Percentiles rank a stretch among this genome's conserved stretches.
These are phyloP conservation scores for Trichonephila clavipes DNA, from an alignment of 1,140 invertebrate genomes.

Conservation along the genomic window DNA sequence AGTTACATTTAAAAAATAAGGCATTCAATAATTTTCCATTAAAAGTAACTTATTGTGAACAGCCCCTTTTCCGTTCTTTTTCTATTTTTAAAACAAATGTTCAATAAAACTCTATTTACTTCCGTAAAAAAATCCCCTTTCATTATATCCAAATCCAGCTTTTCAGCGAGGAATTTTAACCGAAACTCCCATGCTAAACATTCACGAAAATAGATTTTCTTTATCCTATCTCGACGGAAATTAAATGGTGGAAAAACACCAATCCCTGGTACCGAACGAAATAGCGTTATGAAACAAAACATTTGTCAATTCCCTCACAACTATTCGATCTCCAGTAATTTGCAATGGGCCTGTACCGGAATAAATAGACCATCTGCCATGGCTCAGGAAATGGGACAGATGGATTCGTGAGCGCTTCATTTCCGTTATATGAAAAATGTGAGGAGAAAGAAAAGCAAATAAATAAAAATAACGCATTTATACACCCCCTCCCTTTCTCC, in stretches of 20 bases:
- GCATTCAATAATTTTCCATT: too few relatives aligned
- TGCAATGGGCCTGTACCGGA: conserved; percentile 6
- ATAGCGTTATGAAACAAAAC: conserved; percentile 17
- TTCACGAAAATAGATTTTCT: too few relatives aligned
- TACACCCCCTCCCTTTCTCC: too few relatives aligned
- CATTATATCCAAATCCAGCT: too few relatives aligned
- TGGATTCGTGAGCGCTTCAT: conserved; percentile 8
- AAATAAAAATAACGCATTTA: background rate
- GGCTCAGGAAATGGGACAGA: background rate
- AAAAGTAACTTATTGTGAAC: too few relatives aligned
- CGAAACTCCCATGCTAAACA: too few relatives aligned
- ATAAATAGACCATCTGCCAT: background rate
- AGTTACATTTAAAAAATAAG: too few relatives aligned
- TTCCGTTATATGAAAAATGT: background rate
- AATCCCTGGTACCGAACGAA: background rate
- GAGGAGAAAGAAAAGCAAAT: background rate
- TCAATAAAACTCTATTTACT: too few relatives aligned
- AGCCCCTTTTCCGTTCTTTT: too few relatives aligned
- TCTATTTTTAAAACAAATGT: too few relatives aligned
- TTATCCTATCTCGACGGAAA: background rate
- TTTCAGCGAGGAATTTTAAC: too few relatives aligned
- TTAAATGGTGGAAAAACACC: background rate
- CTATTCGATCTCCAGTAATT: conserved; percentile 3
- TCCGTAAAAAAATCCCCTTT: too few relatives aligned
- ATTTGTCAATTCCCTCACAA: background rate